Percentiles rank a stretch among this genome's conserved stretches.
Evolutionary conservation across 2,888 invertebrate genomes (phyloP).

Genomic region (Andrena camellia): DNA sequence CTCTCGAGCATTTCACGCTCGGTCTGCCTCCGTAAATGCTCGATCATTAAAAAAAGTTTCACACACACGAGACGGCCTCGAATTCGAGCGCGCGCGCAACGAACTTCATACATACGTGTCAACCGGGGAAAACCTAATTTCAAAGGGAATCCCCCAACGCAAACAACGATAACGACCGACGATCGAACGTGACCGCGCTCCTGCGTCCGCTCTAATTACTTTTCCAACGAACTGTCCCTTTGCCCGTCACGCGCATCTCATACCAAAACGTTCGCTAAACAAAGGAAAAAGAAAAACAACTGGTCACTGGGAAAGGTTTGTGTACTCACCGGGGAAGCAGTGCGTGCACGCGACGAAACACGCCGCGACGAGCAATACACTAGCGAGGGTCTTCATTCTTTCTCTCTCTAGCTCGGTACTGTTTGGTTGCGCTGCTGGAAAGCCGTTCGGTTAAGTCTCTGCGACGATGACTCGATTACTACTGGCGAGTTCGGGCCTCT

Average conservation of each 20-base stretch:
- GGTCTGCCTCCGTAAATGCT: neutral
- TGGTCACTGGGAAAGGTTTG: neutral
- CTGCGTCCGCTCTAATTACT: slow-evolving; percentile 23
- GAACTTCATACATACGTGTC: neutral
- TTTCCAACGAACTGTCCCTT: neutral
- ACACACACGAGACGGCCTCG: neutral
- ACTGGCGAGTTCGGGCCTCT: slow-evolving; percentile 58
- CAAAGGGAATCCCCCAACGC: neutral
- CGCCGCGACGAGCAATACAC: slow-evolving; percentile 72
- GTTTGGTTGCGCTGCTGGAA: neutral
- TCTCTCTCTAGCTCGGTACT: neutral
- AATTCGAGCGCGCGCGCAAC: neutral
- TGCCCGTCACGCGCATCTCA: neutral
- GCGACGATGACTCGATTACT: slow-evolving; percentile 66
- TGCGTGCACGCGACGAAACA: slow-evolving; percentile 76
- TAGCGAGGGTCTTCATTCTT: slow-evolving; percentile 68
- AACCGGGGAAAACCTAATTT: slow-evolving; percentile 21
- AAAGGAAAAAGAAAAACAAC: neutral
- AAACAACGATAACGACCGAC: slow-evolving; percentile 34
- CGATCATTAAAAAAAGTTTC: neutral
- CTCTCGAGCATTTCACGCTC: neutral
- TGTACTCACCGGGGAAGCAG: slow-evolving; percentile 79
- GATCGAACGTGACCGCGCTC: slow-evolving; percentile 24
- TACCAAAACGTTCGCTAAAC: neutral
- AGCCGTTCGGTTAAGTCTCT: slow-evolving; percentile 9